Percentiles rank a stretch among this genome's conserved stretches.
phyloP scores from a whole-genome alignment of 2,113 vertebrate genomes.

The Tauraco erythrolophus region DNA sequence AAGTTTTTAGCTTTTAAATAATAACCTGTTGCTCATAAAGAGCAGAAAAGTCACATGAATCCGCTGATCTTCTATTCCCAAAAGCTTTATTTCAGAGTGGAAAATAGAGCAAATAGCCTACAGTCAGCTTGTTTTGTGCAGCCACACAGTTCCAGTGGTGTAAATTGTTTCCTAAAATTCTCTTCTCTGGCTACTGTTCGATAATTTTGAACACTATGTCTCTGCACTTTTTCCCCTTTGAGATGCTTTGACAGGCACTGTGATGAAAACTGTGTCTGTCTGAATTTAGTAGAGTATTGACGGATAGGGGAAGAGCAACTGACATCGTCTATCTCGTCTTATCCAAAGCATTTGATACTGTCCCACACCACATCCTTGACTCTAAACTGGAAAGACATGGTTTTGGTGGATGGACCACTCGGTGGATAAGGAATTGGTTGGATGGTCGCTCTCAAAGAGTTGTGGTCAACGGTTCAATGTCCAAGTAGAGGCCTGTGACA shows the following conservation, averaged over 20 bases:
- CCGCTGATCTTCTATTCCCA: not conserved
- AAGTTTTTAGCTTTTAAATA: not conserved
- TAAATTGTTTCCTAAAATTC: not conserved
- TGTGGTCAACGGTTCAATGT: too few relatives aligned
- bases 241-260: not conserved
- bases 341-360: too few relatives aligned
- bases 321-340: too few relatives aligned
- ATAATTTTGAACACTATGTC: not conserved
- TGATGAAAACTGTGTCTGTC: not conserved
- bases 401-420: too few relatives aligned
- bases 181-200: not conserved
- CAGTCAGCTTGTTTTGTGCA: not conserved
- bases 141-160: not conserved
- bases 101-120: not conserved
- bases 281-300: not conserved
- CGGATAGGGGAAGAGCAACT: too few relatives aligned
- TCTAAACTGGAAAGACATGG: too few relatives aligned
- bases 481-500: too few relatives aligned
- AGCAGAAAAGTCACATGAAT: not conserved
- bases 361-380: too few relatives aligned
- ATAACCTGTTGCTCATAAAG: not conserved
- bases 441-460: too few relatives aligned
- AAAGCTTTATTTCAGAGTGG: not conserved
- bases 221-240: not conserved
- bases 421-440: too few relatives aligned